phyloP scores from a whole-genome alignment of 2,888 invertebrate species.

The Hyles lineata region DNA sequence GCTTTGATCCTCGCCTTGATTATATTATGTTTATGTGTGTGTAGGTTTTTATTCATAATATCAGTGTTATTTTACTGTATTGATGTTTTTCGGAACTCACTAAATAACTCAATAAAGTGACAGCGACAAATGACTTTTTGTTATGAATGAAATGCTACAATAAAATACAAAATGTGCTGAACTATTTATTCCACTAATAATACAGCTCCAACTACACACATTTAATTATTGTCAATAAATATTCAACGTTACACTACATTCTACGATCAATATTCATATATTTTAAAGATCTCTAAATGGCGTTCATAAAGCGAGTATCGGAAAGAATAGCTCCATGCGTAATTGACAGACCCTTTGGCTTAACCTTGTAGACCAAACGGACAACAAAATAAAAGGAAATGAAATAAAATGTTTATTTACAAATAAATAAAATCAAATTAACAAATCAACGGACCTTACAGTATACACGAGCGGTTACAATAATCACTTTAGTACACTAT shows the following conservation, averaged over 20 bases:
- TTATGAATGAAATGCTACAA: neutral
- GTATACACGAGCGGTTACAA: constrained; percentile 31
- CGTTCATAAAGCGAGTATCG: constrained; percentile 7
- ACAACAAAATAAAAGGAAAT: constrained; percentile 36
- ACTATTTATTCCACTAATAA: constrained; percentile 70
- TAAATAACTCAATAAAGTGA: too few relatives aligned
- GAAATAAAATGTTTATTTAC: constrained; percentile 46
- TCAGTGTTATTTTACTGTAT: too few relatives aligned
- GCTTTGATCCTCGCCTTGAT: too few relatives aligned
- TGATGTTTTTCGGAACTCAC: too few relatives aligned
- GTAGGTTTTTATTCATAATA: too few relatives aligned
- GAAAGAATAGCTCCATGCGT: constrained; percentile 32
- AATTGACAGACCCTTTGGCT: constrained; percentile 17
- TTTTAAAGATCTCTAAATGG: neutral
- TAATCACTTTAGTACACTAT: neutral
- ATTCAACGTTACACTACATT: constrained; percentile 41
- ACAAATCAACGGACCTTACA: constrained; percentile 45
- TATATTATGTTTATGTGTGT: too few relatives aligned
- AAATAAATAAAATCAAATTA: constrained; percentile 49
- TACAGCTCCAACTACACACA: constrained; percentile 69
- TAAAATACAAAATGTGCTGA: constrained; percentile 55
- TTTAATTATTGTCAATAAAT: constrained; percentile 78
- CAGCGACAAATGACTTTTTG: too few relatives aligned
- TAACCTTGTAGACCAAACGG: constrained; percentile 21
- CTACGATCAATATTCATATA: constrained; percentile 24